phyloP scores from a whole-genome alignment of 2,113 vertebrate genomes.

The Cheirogaleus medius region DNA sequence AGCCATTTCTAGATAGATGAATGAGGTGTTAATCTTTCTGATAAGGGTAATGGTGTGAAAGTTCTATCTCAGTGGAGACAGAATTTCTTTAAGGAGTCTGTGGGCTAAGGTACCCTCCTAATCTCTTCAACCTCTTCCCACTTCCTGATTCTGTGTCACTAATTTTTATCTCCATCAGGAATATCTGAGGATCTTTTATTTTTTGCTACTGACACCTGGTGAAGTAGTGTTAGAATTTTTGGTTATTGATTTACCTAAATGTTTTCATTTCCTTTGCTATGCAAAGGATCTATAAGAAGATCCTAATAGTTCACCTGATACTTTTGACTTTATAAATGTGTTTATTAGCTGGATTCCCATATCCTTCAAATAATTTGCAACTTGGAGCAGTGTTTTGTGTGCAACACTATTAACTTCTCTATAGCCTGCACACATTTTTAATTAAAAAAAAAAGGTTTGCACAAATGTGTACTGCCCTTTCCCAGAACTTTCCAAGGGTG shows the following conservation, averaged over 20 bases:
- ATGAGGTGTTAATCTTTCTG: not conserved
- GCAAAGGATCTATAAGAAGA: not conserved
- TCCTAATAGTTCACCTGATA: not conserved
- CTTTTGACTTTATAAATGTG: constrained; percentile 35
- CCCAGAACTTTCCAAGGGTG: constrained; percentile 61
- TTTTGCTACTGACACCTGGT: not conserved
- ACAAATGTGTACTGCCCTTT: constrained; percentile 45
- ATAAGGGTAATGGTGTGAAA: not conserved
- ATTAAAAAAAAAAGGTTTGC: constrained; percentile 37
- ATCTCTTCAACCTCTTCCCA: not conserved
- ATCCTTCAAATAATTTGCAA: not conserved
- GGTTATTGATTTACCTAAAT: not conserved
- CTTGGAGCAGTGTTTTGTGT: constrained; percentile 33
- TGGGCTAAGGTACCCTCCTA: not conserved
- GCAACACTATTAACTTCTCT: constrained; percentile 28
- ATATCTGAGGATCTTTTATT: not conserved
- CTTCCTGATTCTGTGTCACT: not conserved
- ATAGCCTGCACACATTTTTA: constrained; percentile 19
- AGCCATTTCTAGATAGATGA: not conserved
- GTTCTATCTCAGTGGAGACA: not conserved
- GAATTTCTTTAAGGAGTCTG: not conserved
- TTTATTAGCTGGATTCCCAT: constrained; percentile 14
- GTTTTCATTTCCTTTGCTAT: constrained; percentile 5
- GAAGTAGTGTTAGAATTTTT: constrained; percentile 4
- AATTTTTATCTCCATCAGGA: not conserved